phyloP scores from a whole-genome alignment of 23 tunicate species.

The Ciona savignyi region DNA sequence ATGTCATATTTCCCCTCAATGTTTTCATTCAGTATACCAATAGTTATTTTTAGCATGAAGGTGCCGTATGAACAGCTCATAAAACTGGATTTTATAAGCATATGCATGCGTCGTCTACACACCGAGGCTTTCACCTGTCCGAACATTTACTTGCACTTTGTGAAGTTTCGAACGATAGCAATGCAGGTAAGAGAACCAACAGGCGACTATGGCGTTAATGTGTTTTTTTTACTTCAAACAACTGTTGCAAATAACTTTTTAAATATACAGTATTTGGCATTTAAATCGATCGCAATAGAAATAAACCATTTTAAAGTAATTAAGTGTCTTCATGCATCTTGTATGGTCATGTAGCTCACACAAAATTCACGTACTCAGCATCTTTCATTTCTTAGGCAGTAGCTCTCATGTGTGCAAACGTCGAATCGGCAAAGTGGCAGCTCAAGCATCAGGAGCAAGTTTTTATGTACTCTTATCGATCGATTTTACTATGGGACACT shows the following conservation, averaged over 20 bases:
- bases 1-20: too few relatives aligned
- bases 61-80: constrained; percentile 50
- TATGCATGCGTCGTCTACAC: constrained; percentile 62
- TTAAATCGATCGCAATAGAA: too few relatives aligned
- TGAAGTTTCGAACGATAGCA: constrained; percentile 94
- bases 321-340: background rate
- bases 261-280: too few relatives aligned
- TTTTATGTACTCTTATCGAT: constrained; percentile 58
- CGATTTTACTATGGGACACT: constrained; percentile 66
- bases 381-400: constrained; percentile 41
- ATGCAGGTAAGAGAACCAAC: constrained; percentile 68
- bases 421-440: constrained; percentile 49
- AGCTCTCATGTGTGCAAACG: constrained; percentile 79
- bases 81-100: constrained; percentile 33
- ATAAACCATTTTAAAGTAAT: too few relatives aligned
- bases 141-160: constrained; percentile 49
- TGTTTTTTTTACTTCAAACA: background rate
- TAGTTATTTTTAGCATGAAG: constrained; percentile 30
- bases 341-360: background rate
- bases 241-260: background rate
- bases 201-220: background rate
- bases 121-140: constrained; percentile 21
- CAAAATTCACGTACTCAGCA: background rate
- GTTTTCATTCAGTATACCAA: background rate
- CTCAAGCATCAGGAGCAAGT: constrained; percentile 22